Base-by-base conservation (phyloP, 2,797 vertebrate species). In the Syndactyla subalaris region DNA sequence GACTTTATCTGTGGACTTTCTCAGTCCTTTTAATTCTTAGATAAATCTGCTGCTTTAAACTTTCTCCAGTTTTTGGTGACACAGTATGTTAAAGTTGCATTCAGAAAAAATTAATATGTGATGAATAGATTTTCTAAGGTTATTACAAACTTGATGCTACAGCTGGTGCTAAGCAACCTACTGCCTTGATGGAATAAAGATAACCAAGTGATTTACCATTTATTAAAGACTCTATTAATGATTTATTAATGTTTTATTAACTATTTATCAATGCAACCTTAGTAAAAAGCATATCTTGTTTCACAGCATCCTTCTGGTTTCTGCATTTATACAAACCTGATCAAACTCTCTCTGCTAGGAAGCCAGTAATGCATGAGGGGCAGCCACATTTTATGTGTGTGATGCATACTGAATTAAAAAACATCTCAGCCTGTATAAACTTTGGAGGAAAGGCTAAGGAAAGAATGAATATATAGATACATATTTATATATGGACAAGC, bases 241-340 rank as follows among this genome's bases (percentile, higher is more conserved):
- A 89, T 93, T 95, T 88, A 94, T 93, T 94, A 81, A 91, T 83
- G 77, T 90, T 95, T 92, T 92, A 94, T 96, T 86, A 97, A 95
- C 73, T 92, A 95, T 96, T 96, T 92, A 96, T 95, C 89, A 95
- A 66, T 41, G 83, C 55, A 87, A 72, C 84, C 83, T 88, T 87
- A 62, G 81, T 83, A 91, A 95, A 95, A 95, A 77, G 26, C 4
- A 0, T 41, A 36, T 73, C 83, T 85, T 82, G 57, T 71, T 95
- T 93, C 91, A 84, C 83, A 91, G 74, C n/a, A 71, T 79, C 71
- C 74, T 90, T 89, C 70, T 86, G 24, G 15, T 70, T 88, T 76
- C 74, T 82, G 80, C 85, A 85, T 80, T 94, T 85, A 84, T 43
- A 81, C 12, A 89, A 91, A 73, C 26, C 30, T 38, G 74, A 89